Evolutionary conservation across 2,888 invertebrate genomes (phyloP), one percentile per base, ranked within the genome.

Genomic region (Heliothis peltigera): DNA sequence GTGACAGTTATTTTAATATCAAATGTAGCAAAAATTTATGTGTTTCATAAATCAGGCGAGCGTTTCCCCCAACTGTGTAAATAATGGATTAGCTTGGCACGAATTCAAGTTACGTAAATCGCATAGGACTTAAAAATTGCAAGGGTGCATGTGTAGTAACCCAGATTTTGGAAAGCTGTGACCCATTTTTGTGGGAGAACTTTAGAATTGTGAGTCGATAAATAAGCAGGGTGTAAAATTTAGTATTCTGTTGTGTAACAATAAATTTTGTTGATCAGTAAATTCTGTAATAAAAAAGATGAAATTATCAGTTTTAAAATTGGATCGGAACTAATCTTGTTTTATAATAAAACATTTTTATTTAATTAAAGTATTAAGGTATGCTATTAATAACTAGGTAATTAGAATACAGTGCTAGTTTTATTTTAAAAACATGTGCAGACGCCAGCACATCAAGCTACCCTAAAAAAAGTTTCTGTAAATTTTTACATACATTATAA

Each of bases 41-140:
- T 59, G 25, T 57, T 53, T 56, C 42, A 35, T 54, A 67, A 72
- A 57, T 62, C 62, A 52, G 15, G 47, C 54, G 46, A 43, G 63
- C 57, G 35, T 70, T 58, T 22, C 44, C 17, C 58, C 17, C 8
- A 22, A 47, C 48, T 25, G 43, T 71, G 51, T 66, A 58, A 66
- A 57, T 75, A 72, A 66, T 64, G 64, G 60, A 66, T 60, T 55
- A 47, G 22, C 48, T 60, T 79, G 80, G 78, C 80, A 53, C 60
- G 46, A 49, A 53, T 65, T 70, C 80, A 77, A 73, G 63, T 51
- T 42, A 56, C 64, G 74, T 80, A 80, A 71, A 79, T 79, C 56
- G 56, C 42, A 46, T 59, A 59, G 60, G 49, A 18, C 57, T 74
- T 74, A 71, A 80, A 79, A 74, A 80, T 71, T 71, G 71, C 71